phyloP scores from a whole-genome alignment of 37 sponge, comb jelly and placozoan species.

The Agelas oroides region DNA sequence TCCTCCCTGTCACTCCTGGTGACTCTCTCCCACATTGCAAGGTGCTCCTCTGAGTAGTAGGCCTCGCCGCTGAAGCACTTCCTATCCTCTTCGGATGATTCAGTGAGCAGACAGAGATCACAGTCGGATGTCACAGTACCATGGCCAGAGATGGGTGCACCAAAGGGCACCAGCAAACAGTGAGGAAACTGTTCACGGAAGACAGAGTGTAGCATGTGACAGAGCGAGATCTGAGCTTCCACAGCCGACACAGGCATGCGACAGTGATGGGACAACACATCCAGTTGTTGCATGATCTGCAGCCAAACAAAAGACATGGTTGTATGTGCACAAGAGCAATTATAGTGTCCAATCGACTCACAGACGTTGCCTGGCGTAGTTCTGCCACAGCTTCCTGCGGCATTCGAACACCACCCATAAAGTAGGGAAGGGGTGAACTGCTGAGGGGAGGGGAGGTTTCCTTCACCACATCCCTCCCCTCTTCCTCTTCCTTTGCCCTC shows the following conservation, averaged over 20 bases:
- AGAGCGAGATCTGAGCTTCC: slow-evolving; percentile 2
- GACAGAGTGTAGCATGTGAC: neutral
- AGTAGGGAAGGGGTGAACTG: no score
- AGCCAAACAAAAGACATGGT: neutral
- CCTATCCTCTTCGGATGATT: slow-evolving; percentile 23
- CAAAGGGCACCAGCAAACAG: slow-evolving; percentile 59
- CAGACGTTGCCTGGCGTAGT: neutral
- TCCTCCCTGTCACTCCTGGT: neutral
- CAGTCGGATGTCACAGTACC: slow-evolving; percentile 61
- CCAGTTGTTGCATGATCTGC: slow-evolving; percentile 41
- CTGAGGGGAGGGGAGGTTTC: no score
- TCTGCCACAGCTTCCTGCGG: neutral
- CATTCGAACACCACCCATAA: neutral
- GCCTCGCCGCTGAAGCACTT: neutral
- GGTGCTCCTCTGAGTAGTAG: slow-evolving; percentile 19
- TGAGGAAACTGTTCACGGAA: slow-evolving; percentile 28
- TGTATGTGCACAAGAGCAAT: neutral
- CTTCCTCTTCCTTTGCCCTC: no score
- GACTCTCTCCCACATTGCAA: neutral
- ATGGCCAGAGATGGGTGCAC: slow-evolving; percentile 54
- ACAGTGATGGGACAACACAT: neutral
- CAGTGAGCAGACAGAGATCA: slow-evolving; percentile 56
- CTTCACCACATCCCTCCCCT: no score
- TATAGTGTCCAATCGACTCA: neutral
- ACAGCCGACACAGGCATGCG: neutral